Evolutionary conservation across 2,888 invertebrate genomes (phyloP), one percentile per base, ranked within the genome.

Genomic region (Rhyacophila evoluta): DNA sequence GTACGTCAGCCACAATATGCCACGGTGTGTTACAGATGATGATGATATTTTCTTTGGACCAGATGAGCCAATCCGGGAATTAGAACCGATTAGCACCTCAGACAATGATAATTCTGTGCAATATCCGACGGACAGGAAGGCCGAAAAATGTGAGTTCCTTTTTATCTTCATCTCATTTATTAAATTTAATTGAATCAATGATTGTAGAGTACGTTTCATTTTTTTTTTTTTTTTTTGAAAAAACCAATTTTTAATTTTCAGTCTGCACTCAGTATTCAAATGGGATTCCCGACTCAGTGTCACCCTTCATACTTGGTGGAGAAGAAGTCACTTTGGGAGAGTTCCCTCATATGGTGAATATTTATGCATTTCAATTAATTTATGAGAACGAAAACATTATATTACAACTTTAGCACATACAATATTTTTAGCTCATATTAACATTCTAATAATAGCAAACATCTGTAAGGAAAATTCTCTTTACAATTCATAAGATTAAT

Each of bases 251-350:
- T 12, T 10, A 41, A 41, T 75, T 85, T 86, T 77, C 86, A 89
- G 89, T 88, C 86, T 89, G 89, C 83, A 83, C 85, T 72, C 87
- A 88, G 83, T 87, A 88, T 37, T 83, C 83, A 1, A 82, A 84
- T 1, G 80, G 83, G 3, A 85, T 83, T n/a, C 83, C 86, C 79
- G 85, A 85, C 29, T 85, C 88, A 1, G 76, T 89, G 38, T 85
- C 84, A 41, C 82, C 86, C 19, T 85, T 88, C 80, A 89, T 89
- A 27, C 85, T 89, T 68, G 88, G 87, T 10, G 89, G 89, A 0
- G 87, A 86, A 80, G 77, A 79, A 19, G 88, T 87, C 0, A 82
- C 86, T 10, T 78, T 84, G 3, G 89, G 89, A 79, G 89, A 89
- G 85, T 89, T 88, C 82, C 89, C 83, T 8, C 83, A 83, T 70